Percentiles rank a stretch among this genome's conserved stretches.
phyloP scores from a whole-genome alignment of 2,797 vertebrate genomes.

The Melanotaenia trifasciata region DNA sequence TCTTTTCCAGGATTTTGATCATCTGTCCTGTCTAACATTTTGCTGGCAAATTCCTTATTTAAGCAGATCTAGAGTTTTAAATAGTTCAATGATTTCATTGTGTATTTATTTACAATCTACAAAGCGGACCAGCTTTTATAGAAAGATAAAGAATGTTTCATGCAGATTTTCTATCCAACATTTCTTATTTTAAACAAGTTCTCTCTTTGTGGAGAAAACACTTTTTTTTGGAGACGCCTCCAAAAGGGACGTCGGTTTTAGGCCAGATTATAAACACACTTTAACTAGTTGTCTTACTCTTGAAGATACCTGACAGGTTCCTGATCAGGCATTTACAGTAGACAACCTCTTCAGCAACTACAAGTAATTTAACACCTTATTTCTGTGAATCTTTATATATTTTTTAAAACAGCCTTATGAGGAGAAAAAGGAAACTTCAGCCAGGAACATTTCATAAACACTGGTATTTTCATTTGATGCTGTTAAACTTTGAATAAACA shows the following conservation, averaged over 20 bases:
- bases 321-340: too few relatives aligned
- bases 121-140: not conserved
- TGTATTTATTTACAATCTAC: not conserved
- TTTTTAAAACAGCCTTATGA: not conserved
- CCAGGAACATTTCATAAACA: not conserved
- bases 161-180: not conserved
- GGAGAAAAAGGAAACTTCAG: conserved; percentile 6
- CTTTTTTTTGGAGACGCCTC: too few relatives aligned
- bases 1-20: too few relatives aligned
- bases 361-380: not conserved
- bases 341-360: not conserved
- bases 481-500: not conserved
- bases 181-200: too few relatives aligned
- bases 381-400: not conserved
- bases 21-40: too few relatives aligned
- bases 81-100: not conserved
- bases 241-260: too few relatives aligned
- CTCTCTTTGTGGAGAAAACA: too few relatives aligned
- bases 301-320: too few relatives aligned
- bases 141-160: not conserved
- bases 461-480: not conserved
- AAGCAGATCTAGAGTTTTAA: not conserved
- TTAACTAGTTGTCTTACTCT: too few relatives aligned
- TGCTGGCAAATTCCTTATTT: not conserved
- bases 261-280: too few relatives aligned